phyloP scores from a whole-genome alignment of 2,888 invertebrate species.

The Steinernema scapterisci region DNA sequence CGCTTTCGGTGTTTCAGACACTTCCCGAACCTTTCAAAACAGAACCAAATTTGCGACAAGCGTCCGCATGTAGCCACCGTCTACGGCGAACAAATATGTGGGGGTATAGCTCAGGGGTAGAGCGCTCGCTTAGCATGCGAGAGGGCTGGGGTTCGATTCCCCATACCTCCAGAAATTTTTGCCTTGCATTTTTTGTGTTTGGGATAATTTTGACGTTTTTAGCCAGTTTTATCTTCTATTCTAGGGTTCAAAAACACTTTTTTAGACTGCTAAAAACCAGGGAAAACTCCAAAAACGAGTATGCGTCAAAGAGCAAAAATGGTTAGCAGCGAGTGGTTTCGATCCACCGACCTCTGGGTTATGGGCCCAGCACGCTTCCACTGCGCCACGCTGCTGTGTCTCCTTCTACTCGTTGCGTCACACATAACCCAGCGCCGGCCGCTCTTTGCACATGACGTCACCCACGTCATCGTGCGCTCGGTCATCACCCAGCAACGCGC shows the following conservation, averaged over 20 bases:
- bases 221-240: background rate
- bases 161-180: slow-evolving; percentile 45
- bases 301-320: slow-evolving; percentile 31
- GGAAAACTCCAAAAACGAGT: background rate
- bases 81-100: too few species aligned
- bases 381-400: slow-evolving; percentile 79
- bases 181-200: background rate
- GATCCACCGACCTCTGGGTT: slow-evolving; percentile 84
- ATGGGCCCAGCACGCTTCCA: slow-evolving; percentile 83
- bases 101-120: slow-evolving; percentile 56
- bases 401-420: background rate
- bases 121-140: slow-evolving; percentile 57
- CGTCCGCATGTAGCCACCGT: background rate
- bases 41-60: too few species aligned
- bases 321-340: slow-evolving; percentile 65
- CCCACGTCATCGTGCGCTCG: background rate
- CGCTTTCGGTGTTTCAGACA: too few species aligned
- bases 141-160: slow-evolving; percentile 53
- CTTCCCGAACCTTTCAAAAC: background rate
- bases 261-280: background rate
- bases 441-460: background rate
- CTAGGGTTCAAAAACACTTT: background rate
- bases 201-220: background rate
- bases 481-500: background rate
- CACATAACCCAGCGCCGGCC: background rate